Evolutionary conservation across 2,797 vertebrate genomes (phyloP), one percentile per base, ranked within the genome.

Genomic region (Pipistrellus pygmaeus): DNA sequence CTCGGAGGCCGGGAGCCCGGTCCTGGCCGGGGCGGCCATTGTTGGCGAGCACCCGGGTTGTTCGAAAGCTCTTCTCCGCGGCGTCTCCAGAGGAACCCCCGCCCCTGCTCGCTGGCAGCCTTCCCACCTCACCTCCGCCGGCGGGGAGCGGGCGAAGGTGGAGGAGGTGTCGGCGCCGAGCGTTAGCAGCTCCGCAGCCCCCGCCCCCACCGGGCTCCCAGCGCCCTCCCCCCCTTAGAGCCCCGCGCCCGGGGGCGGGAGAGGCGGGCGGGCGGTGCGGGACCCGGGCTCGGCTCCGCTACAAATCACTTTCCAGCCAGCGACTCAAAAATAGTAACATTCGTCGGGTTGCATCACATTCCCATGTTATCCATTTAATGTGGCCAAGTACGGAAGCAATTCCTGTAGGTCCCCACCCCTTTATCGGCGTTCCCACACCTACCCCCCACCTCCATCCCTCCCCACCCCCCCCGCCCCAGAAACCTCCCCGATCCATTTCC

Each of bases 41-140:
- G 90, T 73, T 94, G 95, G 94, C 94, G 51, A 91, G 91, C 48
- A 18, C 77, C 38, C 72, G 23, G 23, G 77, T 27, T 27, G 25
- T 27, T 81, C 5, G 94, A 88, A 98, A 98, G 98, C 97, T 98
- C 90, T 95, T 68, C 41, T 8, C 15, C 85, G 83, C 92, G 94
- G 98, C 97, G 96, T 98, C 97, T 98, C 97, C 87, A 68, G 93
- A n/a, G 80, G 84, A 93, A 69, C 77, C 84, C 97, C 93, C 95
- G 90, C 85, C 75, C 18, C 9, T 23, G 94, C 80, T 72, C 6
- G 23, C 76, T 94, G 93, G 76, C 95, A 88, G 76, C 80, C 64
- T 96, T 96, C 92, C 96, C 97, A 95, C 92, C 81, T 94, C 86
- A 91, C n/a, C 94, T 92, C 93, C 60, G 89, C 77, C 71, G 84